Percentiles rank a stretch among this genome's conserved stretches.
Evolutionary conservation across 2,888 invertebrate species (phyloP).

Genomic region (Tetramorium bicarinatum): DNA sequence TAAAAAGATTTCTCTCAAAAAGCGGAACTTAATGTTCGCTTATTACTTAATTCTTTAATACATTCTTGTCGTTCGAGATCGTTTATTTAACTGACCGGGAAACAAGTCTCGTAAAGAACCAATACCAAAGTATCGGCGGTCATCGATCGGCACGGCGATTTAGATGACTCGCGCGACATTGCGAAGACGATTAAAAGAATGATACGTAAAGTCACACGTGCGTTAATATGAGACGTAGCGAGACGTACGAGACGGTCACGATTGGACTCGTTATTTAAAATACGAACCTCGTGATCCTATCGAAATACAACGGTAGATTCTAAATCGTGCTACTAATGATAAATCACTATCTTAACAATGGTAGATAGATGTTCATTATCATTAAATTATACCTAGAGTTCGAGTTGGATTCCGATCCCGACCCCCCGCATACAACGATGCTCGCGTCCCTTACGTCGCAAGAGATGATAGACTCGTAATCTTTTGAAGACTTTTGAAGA

Average conservation of each 20-base stretch:
- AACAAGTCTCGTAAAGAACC: neutral
- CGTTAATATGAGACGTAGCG: neutral
- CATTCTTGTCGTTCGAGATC: constrained; percentile 3
- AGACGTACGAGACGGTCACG: neutral
- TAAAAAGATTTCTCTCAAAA: constrained; percentile 33
- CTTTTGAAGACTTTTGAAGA: neutral
- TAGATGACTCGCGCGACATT: neutral
- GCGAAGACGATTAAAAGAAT: neutral
- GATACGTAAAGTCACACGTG: neutral
- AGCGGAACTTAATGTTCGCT: too few relatives aligned
- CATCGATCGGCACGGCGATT: neutral
- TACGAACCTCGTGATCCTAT: constrained; percentile 1
- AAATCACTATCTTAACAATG: constrained; percentile 9
- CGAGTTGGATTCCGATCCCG: neutral
- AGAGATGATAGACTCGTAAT: neutral
- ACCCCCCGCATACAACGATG: neutral
- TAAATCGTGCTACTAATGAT: constrained; percentile 9
- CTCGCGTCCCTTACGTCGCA: neutral
- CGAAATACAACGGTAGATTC: constrained; percentile 12
- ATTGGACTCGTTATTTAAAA: constrained; percentile 6
- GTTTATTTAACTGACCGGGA: neutral
- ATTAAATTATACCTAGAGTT: constrained; percentile 3
- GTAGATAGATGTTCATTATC: neutral
- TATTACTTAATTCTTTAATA: constrained; percentile 17
- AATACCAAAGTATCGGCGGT: neutral